phyloP scores from a whole-genome alignment of 2,113 vertebrate genomes.

The Epinephelus cyanopodus region DNA sequence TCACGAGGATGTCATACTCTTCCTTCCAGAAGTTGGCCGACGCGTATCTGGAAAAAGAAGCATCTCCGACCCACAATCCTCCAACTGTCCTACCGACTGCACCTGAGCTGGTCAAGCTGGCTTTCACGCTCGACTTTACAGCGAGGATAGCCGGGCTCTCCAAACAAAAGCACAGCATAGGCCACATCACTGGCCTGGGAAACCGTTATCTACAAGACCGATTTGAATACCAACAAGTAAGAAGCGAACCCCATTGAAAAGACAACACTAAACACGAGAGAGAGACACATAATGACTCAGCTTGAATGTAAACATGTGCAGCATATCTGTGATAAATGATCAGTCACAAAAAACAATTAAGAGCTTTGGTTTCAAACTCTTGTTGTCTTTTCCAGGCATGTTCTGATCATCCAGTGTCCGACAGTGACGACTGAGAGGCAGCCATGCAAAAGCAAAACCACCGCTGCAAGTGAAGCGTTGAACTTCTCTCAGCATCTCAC shows the following conservation, averaged over 20 bases:
- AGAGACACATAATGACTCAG: neutral
- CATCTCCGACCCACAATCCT: constrained; percentile 22
- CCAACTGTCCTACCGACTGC: constrained; percentile 63
- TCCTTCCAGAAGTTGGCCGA: constrained; percentile 89
- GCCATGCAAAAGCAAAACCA: neutral
- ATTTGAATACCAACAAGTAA: constrained; percentile 80
- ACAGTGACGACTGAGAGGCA: constrained; percentile 53
- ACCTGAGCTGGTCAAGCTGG: constrained; percentile 84
- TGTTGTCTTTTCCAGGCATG: constrained; percentile 51
- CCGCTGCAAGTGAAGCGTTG: neutral
- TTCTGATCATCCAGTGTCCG: constrained; percentile 70
- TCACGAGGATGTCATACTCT: constrained; percentile 86
- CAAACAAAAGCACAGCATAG: constrained; percentile 74
- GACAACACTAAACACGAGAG: neutral
- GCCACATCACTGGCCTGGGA: constrained; percentile 89
- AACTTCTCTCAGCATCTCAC: neutral
- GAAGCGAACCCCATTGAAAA: neutral
- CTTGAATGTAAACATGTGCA: neutral
- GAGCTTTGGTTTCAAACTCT: neutral
- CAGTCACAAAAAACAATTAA: neutral
- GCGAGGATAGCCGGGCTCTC: constrained; percentile 85
- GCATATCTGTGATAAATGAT: neutral
- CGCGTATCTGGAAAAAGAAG: constrained; percentile 80
- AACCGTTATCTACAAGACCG: constrained; percentile 84
- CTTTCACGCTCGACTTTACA: constrained; percentile 86